These are phyloP conservation scores for Paramacrobiotus metropolitanus DNA, from an alignment of 1,140 invertebrate species.

Conservation along the genomic window DNA sequence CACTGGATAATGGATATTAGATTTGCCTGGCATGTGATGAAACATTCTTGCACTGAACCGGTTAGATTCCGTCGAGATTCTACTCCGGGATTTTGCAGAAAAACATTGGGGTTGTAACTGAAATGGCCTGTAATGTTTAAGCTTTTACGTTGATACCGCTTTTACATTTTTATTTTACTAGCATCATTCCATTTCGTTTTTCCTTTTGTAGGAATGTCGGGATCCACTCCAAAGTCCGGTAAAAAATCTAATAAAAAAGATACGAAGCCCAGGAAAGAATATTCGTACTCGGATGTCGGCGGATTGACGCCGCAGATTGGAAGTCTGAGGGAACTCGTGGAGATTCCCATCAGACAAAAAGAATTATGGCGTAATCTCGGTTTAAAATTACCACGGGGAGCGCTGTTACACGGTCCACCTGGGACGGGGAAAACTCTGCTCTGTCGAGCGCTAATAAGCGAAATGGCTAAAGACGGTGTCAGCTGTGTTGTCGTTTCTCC, in stretches of 20 bases:
- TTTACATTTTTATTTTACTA: not conserved
- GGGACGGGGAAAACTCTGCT: conserved; percentile 30
- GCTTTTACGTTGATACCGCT: not conserved
- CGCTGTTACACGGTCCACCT: conserved; percentile 27
- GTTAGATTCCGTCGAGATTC: no score
- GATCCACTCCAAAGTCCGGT: not conserved
- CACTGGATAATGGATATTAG: no score
- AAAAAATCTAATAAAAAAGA: not conserved
- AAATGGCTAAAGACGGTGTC: conserved; percentile 9
- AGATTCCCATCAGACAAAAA: not conserved
- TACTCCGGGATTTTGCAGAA: not conserved
- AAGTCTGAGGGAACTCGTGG: not conserved
- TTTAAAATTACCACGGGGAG: conserved; percentile 16
- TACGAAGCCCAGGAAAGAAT: no score
- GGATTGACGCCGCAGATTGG: not conserved
- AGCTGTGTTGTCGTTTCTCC: conserved; percentile 6
- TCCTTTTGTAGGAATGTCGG: not conserved
- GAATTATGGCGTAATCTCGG: not conserved
- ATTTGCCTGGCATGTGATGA: no score
- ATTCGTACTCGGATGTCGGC: not conserved
- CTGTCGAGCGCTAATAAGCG: conserved; percentile 16
- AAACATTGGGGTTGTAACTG: not conserved
- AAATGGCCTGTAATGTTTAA: not conserved
- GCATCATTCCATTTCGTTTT: not conserved
- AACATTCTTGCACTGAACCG: no score